phyloP scores from a whole-genome alignment of 2,797 vertebrate genomes.

The Artibeus jamaicensis region DNA sequence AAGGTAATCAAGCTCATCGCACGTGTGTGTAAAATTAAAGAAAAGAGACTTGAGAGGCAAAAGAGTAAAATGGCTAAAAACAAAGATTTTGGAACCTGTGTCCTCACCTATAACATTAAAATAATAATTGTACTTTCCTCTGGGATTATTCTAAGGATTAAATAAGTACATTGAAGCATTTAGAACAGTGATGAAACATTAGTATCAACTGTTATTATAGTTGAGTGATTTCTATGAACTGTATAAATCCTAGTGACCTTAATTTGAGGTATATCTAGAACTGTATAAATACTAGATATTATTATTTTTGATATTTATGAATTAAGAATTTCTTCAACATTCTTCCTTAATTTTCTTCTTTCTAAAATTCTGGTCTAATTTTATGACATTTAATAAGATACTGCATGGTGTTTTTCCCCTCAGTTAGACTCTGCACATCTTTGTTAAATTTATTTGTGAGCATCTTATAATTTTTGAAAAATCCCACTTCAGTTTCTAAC shows the following conservation, averaged over 20 bases:
- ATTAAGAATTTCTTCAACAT: not conserved
- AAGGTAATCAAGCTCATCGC: not conserved
- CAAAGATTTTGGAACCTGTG: not conserved
- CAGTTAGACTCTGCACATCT: not conserved
- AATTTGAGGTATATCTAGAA: not conserved
- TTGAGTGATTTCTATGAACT: not conserved
- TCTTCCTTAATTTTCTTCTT: not conserved
- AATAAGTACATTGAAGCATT: not conserved
- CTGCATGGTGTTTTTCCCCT: not conserved
- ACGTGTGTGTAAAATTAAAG: not conserved
- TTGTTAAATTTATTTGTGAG: not conserved
- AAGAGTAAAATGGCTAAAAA: not conserved
- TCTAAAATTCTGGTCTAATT: not conserved
- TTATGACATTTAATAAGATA: conserved; percentile 7
- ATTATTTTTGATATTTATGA: not conserved
- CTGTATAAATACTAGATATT: not conserved
- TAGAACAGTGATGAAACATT: not conserved
- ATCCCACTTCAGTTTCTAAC: not conserved
- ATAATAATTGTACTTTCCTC: not conserved
- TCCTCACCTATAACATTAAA: not conserved
- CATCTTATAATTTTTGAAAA: not conserved
- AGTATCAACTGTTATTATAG: not conserved
- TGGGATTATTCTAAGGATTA: not conserved
- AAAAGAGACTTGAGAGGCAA: not conserved
- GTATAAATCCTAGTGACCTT: not conserved